Conservation (phyloP, 2,113 vertebrate species). For the Thalassoma bifasciatum region DNA sequence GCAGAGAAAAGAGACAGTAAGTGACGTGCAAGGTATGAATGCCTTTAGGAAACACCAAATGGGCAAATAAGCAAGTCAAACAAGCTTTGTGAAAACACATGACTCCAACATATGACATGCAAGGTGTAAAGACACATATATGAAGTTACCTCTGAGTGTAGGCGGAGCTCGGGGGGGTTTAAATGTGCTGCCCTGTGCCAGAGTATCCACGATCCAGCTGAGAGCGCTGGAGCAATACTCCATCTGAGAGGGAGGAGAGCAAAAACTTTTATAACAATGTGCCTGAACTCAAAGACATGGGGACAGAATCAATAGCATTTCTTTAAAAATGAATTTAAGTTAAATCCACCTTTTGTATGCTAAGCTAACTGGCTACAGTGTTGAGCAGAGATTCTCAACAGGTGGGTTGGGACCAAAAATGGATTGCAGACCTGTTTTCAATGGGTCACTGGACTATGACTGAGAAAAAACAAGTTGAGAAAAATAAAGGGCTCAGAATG, state of each 20-base stretch:
- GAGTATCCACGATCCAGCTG: slow-evolving; percentile 86
- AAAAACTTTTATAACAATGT: neutral
- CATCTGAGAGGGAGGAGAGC: slow-evolving; percentile 77
- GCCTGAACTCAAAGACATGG: neutral
- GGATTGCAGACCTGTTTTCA: too few species aligned
- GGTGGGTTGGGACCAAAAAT: too few species aligned
- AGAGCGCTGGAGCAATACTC: slow-evolving; percentile 87
- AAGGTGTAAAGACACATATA: neutral
- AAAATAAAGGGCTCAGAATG: too few species aligned
- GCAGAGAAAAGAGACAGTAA: slow-evolving; percentile 6
- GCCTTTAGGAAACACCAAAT: neutral
- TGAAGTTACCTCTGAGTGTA: slow-evolving; percentile 65
- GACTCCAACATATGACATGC: too few species aligned
- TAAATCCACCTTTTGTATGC: too few species aligned
- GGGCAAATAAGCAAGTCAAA: neutral
- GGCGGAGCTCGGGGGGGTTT: slow-evolving; percentile 80
- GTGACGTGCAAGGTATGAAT: neutral
- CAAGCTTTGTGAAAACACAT: neutral
- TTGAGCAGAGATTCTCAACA: too few species aligned
- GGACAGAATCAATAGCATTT: neutral
- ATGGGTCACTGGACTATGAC: too few species aligned
- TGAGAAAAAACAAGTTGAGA: too few species aligned
- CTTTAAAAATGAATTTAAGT: neutral
- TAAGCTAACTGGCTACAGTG: neutral
- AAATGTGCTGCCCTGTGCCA: slow-evolving; percentile 79